These are phyloP conservation scores for Varanus komodoensis DNA, from an alignment of 2,113 vertebrate species.

Conservation along the genomic window DNA sequence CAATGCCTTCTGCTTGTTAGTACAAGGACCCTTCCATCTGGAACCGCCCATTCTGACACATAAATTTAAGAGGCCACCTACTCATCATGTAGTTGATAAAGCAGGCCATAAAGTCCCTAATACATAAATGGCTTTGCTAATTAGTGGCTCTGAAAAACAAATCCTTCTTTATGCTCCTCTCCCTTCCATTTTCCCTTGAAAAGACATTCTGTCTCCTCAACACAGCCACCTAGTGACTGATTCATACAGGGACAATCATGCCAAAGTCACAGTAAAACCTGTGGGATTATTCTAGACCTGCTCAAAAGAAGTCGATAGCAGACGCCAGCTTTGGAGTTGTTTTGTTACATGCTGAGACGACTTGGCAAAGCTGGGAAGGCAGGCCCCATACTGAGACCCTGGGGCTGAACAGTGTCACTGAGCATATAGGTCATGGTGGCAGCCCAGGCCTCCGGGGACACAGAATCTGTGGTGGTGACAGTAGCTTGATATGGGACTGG, in stretches of 20 bases:
- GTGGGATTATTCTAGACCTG: too few species aligned
- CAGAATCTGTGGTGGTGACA: constrained; percentile 3
- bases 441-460: not conserved
- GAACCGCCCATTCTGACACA: too few species aligned
- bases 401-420: not conserved
- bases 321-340: not conserved
- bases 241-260: not conserved
- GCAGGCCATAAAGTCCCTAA: not conserved
- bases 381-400: not conserved
- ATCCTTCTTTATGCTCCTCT: not conserved
- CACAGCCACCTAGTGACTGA: not conserved
- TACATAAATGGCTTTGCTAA: not conserved
- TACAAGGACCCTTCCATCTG: too few species aligned
- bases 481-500: not conserved
- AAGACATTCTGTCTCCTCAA: not conserved
- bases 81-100: not conserved
- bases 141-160: not conserved
- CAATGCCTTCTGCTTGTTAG: too few species aligned
- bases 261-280: not conserved
- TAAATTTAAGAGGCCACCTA: not conserved
- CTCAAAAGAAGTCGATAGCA: not conserved
- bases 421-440: not conserved
- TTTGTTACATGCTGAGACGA: not conserved
- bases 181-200: not conserved
- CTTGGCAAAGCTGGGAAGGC: not conserved